Evolutionary conservation across 2,797 vertebrate species (phyloP).

Genomic region (Natrix natrix): DNA sequence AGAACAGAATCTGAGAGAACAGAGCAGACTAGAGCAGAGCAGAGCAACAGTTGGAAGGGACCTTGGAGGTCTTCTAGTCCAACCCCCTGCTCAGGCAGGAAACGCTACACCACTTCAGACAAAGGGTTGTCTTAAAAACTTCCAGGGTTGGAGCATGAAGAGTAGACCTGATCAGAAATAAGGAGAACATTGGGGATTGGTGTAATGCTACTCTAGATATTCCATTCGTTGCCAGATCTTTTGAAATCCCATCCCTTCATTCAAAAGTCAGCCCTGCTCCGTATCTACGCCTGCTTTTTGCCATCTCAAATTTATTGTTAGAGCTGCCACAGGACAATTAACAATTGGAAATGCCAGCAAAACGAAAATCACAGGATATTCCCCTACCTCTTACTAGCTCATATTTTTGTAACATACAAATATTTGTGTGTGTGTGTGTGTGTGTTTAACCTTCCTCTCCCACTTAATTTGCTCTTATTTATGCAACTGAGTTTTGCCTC

Average conservation of each 20-base stretch:
- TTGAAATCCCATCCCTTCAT: neutral
- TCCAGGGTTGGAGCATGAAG: too few relatives aligned
- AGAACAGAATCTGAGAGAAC: too few relatives aligned
- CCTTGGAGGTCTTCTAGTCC: too few relatives aligned
- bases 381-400: too few relatives aligned
- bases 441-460: too few relatives aligned
- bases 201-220: neutral
- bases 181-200: neutral
- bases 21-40: too few relatives aligned
- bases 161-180: neutral
- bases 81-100: too few relatives aligned
- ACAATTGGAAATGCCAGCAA: neutral
- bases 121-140: too few relatives aligned
- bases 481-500: neutral
- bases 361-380: neutral
- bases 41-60: too few relatives aligned
- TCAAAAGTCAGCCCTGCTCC: neutral
- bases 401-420: neutral
- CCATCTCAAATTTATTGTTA: neutral
- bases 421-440: neutral
- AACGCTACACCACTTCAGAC: too few relatives aligned
- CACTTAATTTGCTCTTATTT: conserved; percentile 5
- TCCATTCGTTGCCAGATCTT: neutral
- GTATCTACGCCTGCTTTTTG: neutral
- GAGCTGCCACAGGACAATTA: neutral